A percentile compares a stretch with the other conserved stretches of the same genome.
phyloP scores from a whole-genome alignment of 2,113 vertebrate species.

The Hippocampus zosterae region DNA sequence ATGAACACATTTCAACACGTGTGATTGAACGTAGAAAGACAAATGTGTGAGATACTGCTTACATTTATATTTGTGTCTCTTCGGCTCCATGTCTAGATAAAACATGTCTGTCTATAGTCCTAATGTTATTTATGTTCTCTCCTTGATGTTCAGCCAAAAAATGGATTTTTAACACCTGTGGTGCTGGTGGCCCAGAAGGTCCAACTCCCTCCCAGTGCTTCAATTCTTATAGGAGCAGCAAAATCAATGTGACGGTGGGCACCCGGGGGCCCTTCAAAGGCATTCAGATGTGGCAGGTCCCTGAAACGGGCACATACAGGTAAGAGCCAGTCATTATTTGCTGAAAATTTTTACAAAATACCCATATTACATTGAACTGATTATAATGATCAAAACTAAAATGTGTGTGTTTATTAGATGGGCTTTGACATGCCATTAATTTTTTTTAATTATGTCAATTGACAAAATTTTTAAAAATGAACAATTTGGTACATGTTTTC shows the following conservation, averaged over 20 bases:
- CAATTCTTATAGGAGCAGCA: constrained; percentile 85
- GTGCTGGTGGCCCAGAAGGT: constrained; percentile 85
- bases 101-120: not conserved
- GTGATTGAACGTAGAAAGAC: not conserved
- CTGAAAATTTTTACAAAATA: not conserved
- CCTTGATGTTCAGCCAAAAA: constrained; percentile 58
- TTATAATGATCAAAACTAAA: not conserved
- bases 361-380: not conserved
- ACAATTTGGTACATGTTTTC: constrained; percentile 1
- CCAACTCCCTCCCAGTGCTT: constrained; percentile 90
- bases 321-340: constrained; percentile 43
- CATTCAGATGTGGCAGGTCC: constrained; percentile 91
- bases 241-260: constrained; percentile 85
- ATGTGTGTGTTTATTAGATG: too few relatives aligned
- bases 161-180: constrained; percentile 91
- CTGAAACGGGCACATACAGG: constrained; percentile 91
- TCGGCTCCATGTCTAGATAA: not conserved
- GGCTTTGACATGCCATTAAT: too few relatives aligned
- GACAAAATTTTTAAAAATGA: too few relatives aligned
- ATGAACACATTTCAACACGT: constrained; percentile 6
- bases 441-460: too few relatives aligned
- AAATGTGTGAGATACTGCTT: not conserved
- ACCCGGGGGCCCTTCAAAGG: constrained; percentile 82
- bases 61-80: not conserved
- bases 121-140: not conserved